Conservation (phyloP, 2,797 vertebrate genomes). For the Hylomyscus alleni region DNA sequence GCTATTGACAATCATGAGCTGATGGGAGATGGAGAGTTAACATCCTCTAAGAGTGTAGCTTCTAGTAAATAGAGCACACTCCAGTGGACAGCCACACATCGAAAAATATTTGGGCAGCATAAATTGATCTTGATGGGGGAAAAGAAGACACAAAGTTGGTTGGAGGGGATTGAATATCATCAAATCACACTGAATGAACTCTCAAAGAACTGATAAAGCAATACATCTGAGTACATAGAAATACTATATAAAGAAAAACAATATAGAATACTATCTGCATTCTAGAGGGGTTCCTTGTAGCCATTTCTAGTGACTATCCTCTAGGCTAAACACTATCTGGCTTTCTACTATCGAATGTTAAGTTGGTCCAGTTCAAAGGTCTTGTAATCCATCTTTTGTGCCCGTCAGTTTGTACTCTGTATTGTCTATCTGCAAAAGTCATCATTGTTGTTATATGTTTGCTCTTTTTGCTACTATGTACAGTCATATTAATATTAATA, state of each 20-base stretch:
- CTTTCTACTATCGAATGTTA: constrained; percentile 9
- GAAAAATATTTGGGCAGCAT: no score
- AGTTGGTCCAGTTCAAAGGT: background rate
- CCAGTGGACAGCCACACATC: background rate
- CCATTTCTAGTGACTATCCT: background rate
- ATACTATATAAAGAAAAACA: background rate
- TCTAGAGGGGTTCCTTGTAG: background rate
- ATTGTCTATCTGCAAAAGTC: background rate
- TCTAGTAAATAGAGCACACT: background rate
- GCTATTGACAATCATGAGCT: background rate
- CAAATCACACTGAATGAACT: background rate
- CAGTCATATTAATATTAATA: constrained; percentile 17
- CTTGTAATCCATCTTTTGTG: background rate
- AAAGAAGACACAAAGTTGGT: no score
- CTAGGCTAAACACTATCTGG: background rate
- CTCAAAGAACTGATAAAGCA: background rate
- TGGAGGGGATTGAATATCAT: background rate
- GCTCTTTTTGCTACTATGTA: constrained; percentile 4
- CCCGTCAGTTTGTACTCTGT: background rate
- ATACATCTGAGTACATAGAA: background rate
- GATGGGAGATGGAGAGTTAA: background rate
- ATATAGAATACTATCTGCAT: background rate
- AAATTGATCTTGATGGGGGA: no score
- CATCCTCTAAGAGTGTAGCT: background rate
- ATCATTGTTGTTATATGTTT: background rate